Evolutionary conservation across 1,140 invertebrate species (phyloP), one percentile per base, ranked within the genome.

Genomic region (Drosophila orena): DNA sequence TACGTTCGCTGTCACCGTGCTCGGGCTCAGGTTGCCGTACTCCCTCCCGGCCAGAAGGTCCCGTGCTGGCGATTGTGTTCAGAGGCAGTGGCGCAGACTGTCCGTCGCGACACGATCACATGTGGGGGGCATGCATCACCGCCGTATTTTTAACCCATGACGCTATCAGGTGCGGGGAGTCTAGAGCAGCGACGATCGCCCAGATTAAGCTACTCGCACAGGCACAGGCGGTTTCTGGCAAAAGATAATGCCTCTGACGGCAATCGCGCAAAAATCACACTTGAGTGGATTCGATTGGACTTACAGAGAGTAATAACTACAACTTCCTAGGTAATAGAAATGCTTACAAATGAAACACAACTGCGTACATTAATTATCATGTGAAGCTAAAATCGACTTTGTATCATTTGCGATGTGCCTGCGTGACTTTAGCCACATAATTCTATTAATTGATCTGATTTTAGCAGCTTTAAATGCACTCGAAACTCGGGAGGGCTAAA

Each of bases 131-230:
- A 76, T 77, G 62, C 52, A 54, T 77, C 74, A 77, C 74, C 44
- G 20, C 3, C 17, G 56, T 77, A 77, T 77, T 77, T 76, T 60
- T 77, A 77, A 27, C 37, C 22, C 49, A 69, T 77, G 74, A 77
- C 62, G 73, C 47, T 68, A 68, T 65, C 37, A 52, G 46, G 37
- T 24, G 38, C n/a, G 22, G 37, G 44, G 8, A 27, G 27, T 24
- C 58, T 64, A 50, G n/a, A 43, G n/a, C 11, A 14, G 44, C 64
- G 58, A 68, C 64, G 37, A 68, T 68, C 58, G 59, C 10, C 37
- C 20, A 52, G 64, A 68, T 68, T 68, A 68, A 64, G 43, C 34
- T 24, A 17, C 17, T 17, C 1, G n/a, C n/a, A 40, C 38, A 60
- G 27, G n/a, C 27, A n/a, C 22, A 62, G 59, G 59, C 24, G 59